Evolutionary conservation across 2,888 invertebrate genomes (phyloP).

Genomic region (Bombylius major): DNA sequence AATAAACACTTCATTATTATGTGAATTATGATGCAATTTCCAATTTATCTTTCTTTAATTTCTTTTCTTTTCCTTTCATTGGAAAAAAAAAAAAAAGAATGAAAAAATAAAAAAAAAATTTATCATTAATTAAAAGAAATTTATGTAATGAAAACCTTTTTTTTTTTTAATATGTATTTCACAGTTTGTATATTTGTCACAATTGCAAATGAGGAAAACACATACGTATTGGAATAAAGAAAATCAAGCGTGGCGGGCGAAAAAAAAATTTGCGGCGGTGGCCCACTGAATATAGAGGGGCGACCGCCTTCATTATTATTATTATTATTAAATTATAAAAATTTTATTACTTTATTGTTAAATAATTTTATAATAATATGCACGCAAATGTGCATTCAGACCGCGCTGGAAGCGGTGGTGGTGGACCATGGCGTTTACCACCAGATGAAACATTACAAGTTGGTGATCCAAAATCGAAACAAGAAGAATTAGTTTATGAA

Average conservation of each 20-base stretch:
- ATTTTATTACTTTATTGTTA: neutral
- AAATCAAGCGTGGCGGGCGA: slow-evolving; percentile 46
- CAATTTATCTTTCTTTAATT: too few relatives aligned
- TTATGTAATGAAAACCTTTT: too few relatives aligned
- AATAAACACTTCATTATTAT: too few relatives aligned
- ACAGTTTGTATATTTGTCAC: too few relatives aligned
- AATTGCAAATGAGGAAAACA: neutral
- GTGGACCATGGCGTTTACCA: slow-evolving; percentile 76
- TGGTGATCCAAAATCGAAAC: slow-evolving; percentile 75
- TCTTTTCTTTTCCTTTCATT: too few relatives aligned
- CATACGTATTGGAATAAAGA: slow-evolving; percentile 20
- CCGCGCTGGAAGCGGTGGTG: slow-evolving; percentile 55
- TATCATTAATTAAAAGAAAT: too few relatives aligned
- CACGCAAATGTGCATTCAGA: slow-evolving; percentile 82
- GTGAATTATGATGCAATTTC: too few relatives aligned
- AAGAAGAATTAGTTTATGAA: slow-evolving; percentile 62
- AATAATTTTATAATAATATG: slow-evolving; percentile 39
- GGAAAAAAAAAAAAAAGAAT: too few relatives aligned
- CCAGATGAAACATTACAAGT: slow-evolving; percentile 87
- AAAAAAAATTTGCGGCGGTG: slow-evolving; percentile 21
- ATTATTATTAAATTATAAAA: neutral
- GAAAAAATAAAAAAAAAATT: too few relatives aligned
- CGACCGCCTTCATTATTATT: slow-evolving; percentile 31
- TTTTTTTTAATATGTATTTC: too few relatives aligned
- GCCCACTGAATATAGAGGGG: slow-evolving; percentile 29